Percentiles rank a stretch among this genome's conserved stretches.
Evolutionary conservation across 2,113 vertebrate genomes (phyloP).

Genomic region (Chaetura pelagica): DNA sequence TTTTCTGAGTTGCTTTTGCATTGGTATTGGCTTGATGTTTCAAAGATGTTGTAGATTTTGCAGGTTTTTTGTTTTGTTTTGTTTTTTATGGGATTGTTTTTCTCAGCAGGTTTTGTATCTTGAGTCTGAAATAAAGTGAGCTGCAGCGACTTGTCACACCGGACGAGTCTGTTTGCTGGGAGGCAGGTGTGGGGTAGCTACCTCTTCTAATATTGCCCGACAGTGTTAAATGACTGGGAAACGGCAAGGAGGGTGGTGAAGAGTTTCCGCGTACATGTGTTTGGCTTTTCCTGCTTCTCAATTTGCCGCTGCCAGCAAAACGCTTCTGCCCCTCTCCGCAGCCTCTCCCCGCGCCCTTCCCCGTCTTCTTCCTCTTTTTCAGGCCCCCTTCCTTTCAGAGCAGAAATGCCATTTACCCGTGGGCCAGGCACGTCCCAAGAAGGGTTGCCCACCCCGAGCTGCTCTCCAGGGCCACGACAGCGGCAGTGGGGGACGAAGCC

Average conservation of each 20-base stretch:
- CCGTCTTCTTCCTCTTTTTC: background rate
- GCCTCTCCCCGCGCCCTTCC: rapidly evolving
- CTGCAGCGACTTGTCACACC: background rate
- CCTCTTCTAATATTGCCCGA: background rate
- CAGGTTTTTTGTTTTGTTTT: background rate
- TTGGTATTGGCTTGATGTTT: background rate
- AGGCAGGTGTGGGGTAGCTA: background rate
- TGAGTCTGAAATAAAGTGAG: background rate
- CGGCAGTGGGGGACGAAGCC: rapidly evolving
- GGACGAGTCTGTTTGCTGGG: background rate
- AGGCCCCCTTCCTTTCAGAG: background rate
- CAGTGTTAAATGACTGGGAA: background rate
- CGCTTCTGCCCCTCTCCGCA: background rate
- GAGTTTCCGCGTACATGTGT: background rate
- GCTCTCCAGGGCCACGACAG: background rate
- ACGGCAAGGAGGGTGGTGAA: background rate
- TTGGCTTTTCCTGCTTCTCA: background rate
- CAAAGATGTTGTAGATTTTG: background rate
- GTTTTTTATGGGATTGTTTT: background rate
- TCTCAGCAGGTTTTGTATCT: background rate
- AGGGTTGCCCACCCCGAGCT: rapidly evolving
- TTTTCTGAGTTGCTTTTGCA: background rate
- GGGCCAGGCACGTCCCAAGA: background rate
- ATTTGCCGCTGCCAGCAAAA: background rate
- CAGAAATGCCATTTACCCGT: background rate